phyloP scores from a whole-genome alignment of 2,888 invertebrate genomes.

The Napeogenes inachia region DNA sequence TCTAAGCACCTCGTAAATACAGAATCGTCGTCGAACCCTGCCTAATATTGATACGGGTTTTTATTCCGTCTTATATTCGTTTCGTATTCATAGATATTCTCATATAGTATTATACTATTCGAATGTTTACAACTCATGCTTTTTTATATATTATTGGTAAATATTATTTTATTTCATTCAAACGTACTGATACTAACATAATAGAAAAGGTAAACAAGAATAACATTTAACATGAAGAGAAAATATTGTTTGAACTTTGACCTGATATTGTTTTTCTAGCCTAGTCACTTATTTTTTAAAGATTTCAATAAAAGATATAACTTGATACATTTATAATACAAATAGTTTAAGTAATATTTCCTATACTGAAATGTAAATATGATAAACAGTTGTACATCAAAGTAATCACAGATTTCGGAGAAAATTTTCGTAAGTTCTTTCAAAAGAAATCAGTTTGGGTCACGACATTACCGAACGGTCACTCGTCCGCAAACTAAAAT shows the following conservation, averaged over 20 bases:
- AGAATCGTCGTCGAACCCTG: slow-evolving; percentile 46
- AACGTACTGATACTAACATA: too few species aligned
- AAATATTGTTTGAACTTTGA: too few species aligned
- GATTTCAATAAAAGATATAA: too few species aligned
- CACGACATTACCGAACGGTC: slow-evolving; percentile 36
- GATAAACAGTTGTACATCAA: slow-evolving; percentile 18
- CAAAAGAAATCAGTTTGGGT: slow-evolving; percentile 47
- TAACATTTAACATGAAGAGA: too few species aligned
- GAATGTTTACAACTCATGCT: neutral
- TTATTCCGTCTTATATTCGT: slow-evolving; percentile 57
- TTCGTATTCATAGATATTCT: slow-evolving; percentile 52
- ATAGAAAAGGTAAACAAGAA: too few species aligned
- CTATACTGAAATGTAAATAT: slow-evolving; percentile 9
- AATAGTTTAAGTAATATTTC: too few species aligned
- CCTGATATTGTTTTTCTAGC: too few species aligned
- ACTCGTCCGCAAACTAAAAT: slow-evolving; percentile 22
- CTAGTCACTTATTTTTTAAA: too few species aligned
- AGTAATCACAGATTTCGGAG: slow-evolving; percentile 34
- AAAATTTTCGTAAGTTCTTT: slow-evolving; percentile 51
- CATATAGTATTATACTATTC: slow-evolving; percentile 34
- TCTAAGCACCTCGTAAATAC: slow-evolving; percentile 56
- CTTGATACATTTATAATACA: too few species aligned
- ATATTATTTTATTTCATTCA: too few species aligned
- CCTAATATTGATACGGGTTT: slow-evolving; percentile 57
- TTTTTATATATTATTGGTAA: neutral